These are phyloP conservation scores for Numenius arquata DNA, from an alignment of 2,113 vertebrate species.

Conservation along the genomic window DNA sequence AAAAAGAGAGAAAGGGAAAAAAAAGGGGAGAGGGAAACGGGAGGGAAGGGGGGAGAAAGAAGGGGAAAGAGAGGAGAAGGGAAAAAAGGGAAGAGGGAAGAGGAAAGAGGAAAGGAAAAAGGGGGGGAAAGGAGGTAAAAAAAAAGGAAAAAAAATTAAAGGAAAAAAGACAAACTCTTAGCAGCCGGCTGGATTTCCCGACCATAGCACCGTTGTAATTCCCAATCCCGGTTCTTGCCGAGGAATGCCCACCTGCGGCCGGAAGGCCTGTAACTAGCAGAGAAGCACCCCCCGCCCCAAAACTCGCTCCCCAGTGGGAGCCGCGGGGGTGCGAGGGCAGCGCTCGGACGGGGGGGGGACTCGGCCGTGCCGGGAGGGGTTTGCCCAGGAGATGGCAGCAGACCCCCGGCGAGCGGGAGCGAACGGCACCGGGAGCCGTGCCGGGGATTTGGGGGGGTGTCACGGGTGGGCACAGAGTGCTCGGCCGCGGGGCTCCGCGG, in stretches of 20 bases:
- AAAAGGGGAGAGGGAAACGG: too few relatives aligned
- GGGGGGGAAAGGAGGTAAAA: too few relatives aligned
- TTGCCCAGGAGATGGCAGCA: constrained; percentile 42
- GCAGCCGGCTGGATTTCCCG: too few relatives aligned
- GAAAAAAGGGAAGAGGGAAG: too few relatives aligned
- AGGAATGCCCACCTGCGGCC: neutral
- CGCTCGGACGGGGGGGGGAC: too few relatives aligned
- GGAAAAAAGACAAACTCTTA: too few relatives aligned
- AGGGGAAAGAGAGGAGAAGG: neutral
- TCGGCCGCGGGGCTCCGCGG: neutral
- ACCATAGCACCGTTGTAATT: fast-evolving
- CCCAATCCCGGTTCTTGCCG: neutral
- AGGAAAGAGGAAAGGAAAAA: too few relatives aligned
- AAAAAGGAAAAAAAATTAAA: neutral
- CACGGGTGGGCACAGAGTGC: too few relatives aligned
- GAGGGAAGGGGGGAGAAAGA: too few relatives aligned
- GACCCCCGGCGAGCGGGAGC: neutral
- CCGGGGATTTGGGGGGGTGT: neutral
- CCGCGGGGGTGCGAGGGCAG: neutral
- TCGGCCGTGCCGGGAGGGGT: neutral
- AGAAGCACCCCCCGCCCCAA: fast-evolving
- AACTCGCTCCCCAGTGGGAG: neutral
- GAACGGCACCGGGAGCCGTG: too few relatives aligned
- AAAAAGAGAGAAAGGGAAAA: too few relatives aligned
- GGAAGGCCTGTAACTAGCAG: too few relatives aligned